phyloP scores from a whole-genome alignment of 2,888 invertebrate species.

The Ptilodon capucinus region DNA sequence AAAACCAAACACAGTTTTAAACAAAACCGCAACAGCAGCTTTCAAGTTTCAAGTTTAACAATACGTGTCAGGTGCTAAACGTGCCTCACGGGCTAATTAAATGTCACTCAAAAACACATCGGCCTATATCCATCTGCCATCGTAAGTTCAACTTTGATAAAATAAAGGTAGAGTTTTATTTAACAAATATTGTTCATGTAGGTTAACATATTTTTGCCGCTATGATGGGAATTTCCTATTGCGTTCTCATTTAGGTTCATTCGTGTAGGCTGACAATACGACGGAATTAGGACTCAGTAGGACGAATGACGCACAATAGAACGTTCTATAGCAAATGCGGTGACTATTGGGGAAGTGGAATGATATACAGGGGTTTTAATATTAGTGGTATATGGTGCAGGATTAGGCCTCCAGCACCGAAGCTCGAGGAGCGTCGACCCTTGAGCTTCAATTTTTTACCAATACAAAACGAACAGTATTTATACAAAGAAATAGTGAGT shows the following conservation, averaged over 20 bases:
- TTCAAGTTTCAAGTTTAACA: slow-evolving; percentile 20
- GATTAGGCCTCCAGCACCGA: no score
- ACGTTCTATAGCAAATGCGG: no score
- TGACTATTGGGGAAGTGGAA: no score
- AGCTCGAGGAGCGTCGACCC: no score
- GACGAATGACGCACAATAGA: no score
- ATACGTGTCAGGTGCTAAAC: slow-evolving; percentile 15
- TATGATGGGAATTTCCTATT: background rate
- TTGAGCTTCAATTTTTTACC: no score
- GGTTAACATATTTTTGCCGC: background rate
- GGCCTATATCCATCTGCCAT: background rate
- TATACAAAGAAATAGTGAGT: no score
- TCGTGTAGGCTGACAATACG: slow-evolving; percentile 10
- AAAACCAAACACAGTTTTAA: background rate
- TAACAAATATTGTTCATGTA: background rate
- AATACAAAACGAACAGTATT: no score
- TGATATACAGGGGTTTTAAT: no score
- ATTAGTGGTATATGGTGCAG: no score
- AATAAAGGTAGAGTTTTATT: background rate
- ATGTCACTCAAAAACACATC: background rate
- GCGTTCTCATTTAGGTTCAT: background rate
- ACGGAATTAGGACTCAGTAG: slow-evolving; percentile 20
- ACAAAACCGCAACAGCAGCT: background rate
- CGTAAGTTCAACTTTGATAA: background rate
- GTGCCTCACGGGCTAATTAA: slow-evolving; percentile 15